Conservation (phyloP, 2,797 vertebrate genomes). For the Danio aesculapii region DNA sequence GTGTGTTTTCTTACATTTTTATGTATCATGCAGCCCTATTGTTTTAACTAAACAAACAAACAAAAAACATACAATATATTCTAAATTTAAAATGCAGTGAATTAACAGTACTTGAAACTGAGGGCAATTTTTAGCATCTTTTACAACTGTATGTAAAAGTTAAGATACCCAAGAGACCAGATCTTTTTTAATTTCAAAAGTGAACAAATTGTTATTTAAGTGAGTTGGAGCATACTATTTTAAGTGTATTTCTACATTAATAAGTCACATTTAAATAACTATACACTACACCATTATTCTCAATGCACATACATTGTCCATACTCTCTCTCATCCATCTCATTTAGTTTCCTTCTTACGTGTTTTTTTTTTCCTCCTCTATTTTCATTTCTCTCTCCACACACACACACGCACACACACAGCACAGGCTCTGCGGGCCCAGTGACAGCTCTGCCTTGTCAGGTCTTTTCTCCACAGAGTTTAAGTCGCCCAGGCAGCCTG, state of each 20-base stretch:
- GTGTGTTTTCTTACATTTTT: too few species aligned
- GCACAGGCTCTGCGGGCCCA: slow-evolving; percentile 47
- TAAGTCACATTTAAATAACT: background rate
- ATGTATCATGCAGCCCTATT: too few species aligned
- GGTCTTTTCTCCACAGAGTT: slow-evolving; percentile 80
- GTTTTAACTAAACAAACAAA: too few species aligned
- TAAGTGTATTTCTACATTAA: background rate
- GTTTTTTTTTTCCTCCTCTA: background rate
- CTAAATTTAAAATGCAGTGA: background rate
- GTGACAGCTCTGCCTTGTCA: slow-evolving; percentile 76
- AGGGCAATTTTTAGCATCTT: background rate
- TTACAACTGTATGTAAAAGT: background rate
- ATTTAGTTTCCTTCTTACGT: background rate
- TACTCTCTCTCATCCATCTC: background rate
- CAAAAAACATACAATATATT: too few species aligned
- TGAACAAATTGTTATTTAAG: background rate
- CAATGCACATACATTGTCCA: background rate
- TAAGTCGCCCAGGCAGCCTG: slow-evolving; percentile 66
- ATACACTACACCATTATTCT: too few species aligned
- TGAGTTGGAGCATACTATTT: background rate
- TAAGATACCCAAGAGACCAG: background rate
- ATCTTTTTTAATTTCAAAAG: background rate
- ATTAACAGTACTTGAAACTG: background rate
- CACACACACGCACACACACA: slow-evolving; percentile 43
- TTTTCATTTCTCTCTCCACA: slow-evolving; percentile 42